Evolutionary conservation across 2,113 vertebrate genomes (phyloP).

Genomic region (Ptyas mucosa): DNA sequence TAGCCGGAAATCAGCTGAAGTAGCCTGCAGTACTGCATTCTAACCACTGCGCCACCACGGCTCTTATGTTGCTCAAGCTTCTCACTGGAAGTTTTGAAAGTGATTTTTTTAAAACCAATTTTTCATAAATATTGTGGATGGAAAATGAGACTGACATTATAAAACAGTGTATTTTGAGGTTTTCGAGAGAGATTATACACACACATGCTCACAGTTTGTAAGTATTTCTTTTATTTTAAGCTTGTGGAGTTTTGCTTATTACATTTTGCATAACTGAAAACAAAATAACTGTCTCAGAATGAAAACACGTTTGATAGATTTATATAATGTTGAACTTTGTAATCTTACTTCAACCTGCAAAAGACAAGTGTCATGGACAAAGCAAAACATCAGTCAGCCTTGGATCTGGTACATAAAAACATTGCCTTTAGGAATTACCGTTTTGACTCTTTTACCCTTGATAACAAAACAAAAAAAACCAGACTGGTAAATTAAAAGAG

Average conservation of each 20-base stretch:
- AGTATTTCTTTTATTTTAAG: not conserved
- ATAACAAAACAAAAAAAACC: not conserved
- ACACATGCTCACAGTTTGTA: not conserved
- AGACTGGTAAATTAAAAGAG: not conserved
- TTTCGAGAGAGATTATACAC: not conserved
- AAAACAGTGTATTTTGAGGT: not conserved
- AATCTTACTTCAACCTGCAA: not conserved
- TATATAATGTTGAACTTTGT: not conserved
- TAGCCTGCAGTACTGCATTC: too few species aligned
- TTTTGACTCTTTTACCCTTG: not conserved
- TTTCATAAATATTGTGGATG: not conserved
- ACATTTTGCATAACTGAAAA: not conserved
- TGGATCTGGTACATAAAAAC: not conserved
- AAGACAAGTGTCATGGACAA: slow-evolving; percentile 8
- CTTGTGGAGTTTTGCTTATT: not conserved
- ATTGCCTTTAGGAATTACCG: not conserved
- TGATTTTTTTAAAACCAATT: not conserved
- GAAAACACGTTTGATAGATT: slow-evolving; percentile 17
- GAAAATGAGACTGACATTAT: not conserved
- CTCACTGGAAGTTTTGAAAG: not conserved
- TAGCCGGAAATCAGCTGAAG: too few species aligned
- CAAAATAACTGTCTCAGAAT: not conserved
- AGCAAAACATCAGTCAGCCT: not conserved
- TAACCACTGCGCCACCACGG: not conserved
- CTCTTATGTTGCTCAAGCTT: not conserved